Base-by-base conservation (phyloP, 2,113 vertebrate genomes). In the Nicator chloris region DNA sequence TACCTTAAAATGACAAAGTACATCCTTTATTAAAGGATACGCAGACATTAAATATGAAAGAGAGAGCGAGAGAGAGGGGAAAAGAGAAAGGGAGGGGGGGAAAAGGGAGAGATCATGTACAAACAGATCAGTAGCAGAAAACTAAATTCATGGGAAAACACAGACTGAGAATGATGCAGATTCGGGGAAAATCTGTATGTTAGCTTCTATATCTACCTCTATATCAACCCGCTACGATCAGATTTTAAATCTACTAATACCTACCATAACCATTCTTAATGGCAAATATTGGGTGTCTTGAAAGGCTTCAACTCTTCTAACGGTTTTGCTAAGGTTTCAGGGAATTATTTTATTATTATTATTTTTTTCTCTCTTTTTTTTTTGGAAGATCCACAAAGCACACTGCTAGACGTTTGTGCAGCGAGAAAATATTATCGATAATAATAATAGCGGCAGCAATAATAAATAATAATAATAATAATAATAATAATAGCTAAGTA, bases 191-290 rank as follows among this genome's bases (percentile, higher is more conserved):
- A 95, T 83, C 91, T 97, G 81, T 96, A 97, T 96, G 93, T 93
- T 93, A 95, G 89, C 54, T 81, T 94, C 94, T 95, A 96, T 12
- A 95, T 87, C 94, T 96, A 96, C 70, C 92, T 86, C 95, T 93
- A 96, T 5, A 95, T 18, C 90, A 87, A 90, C 94, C 95, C 96
- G 95, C 97, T 97, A 97, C 96, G 45, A 97, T 95, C 96, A 96
- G 86, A 98, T 97, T 97, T 96, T 94, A 98, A 97, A 98, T 96
- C 97, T 97, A 97, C 96, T 92, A 96, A 97, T 98, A 99, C 99
- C 99, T 99, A 99, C 99, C 99, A 99, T 99, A 98, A 99, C 99
- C 99, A 99, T 99, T 99, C 98, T 99, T 94, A 98, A 98, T 97
- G 98, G 98, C 97, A 98, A 97, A 97, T 98, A 97, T 97, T 97